Evolutionary conservation across 1,140 invertebrate genomes (phyloP), one percentile per base, ranked within the genome.

Genomic region (Maconellicoccus hirsutus): DNA sequence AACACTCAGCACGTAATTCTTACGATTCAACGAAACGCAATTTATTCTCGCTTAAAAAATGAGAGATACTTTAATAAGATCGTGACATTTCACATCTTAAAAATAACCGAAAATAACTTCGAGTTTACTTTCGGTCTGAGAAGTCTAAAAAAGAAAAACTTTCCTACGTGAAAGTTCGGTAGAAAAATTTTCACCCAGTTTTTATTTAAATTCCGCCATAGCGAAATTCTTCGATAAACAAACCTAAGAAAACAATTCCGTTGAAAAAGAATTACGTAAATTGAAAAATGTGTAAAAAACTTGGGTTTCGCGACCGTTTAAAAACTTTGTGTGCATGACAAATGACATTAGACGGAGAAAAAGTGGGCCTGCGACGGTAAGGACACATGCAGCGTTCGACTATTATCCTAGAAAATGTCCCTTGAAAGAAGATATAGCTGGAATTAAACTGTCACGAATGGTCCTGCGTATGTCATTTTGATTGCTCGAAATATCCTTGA

Each of bases 401-500:
- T 52, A 52, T 52, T 52, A 52, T 19, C 42, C 42, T 52, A 52
- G 42, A 52, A 52, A 52, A 52, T 52, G 42, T 52, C 42, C 42
- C 42, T 52, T 52, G 42, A 52, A 52, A 14, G 42, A 52, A 52
- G 42, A 52, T 52, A 52, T 52, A 52, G 42, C 42, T 19, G 42
- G 42, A 52, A 52, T 52, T 52, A 52, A 52, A 52, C 42, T 52
- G 42, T 52, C 42, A 52, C 42, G 42, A 52, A 52, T 52, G 42
- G 42, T 52, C 42, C 42, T 52, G 42, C 42, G 42, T 52, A 52
- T 52, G 42, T 52, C 42, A 52, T 52, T 52, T 52, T 52, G 42
- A 52, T 52, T 52, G 42, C 42, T 19, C n/a, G 42, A 52, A 52
- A 52, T 52, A 52, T 52, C 42, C 42, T 52, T 52, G 42, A 52